These are phyloP conservation scores for Helarctos malayanus DNA, from an alignment of 2,797 vertebrate genomes.

Conservation along the genomic window DNA sequence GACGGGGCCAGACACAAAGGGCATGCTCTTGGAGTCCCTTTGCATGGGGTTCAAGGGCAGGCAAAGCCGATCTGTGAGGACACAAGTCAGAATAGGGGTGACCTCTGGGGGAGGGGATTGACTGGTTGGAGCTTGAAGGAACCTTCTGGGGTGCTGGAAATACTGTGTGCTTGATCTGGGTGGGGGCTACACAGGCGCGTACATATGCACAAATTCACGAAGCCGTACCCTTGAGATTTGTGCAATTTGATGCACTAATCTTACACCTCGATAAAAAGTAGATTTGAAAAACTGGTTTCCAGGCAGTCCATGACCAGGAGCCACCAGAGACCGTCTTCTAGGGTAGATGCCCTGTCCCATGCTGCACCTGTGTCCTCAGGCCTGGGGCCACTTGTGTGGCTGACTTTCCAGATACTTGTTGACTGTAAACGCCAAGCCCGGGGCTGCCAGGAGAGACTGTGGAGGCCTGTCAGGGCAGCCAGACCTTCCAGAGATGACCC, in stretches of 20 bases:
- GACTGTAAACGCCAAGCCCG: background rate
- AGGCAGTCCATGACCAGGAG: background rate
- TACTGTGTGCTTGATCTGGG: background rate
- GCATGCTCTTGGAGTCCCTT: fast-evolving
- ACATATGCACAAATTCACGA: background rate
- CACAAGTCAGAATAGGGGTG: background rate
- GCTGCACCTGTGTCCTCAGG: background rate
- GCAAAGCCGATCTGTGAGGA: background rate
- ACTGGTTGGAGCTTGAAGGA: background rate
- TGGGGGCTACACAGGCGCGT: fast-evolving
- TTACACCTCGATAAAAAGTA: background rate
- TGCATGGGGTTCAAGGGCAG: background rate
- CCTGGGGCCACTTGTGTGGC: background rate
- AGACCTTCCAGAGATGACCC: background rate
- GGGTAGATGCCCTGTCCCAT: background rate
- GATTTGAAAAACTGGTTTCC: background rate
- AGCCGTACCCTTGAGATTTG: background rate
- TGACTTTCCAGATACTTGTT: background rate
- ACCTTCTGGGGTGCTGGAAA: background rate
- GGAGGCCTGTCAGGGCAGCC: background rate
- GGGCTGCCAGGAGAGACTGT: background rate
- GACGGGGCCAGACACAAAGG: background rate
- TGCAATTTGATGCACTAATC: background rate
- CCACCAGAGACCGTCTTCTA: background rate
- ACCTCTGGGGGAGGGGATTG: no score